Percentiles rank a stretch among this genome's conserved stretches.
These are phyloP conservation scores for Xerus rutilus DNA, from an alignment of 2,797 vertebrate species.

Conservation along the genomic window DNA sequence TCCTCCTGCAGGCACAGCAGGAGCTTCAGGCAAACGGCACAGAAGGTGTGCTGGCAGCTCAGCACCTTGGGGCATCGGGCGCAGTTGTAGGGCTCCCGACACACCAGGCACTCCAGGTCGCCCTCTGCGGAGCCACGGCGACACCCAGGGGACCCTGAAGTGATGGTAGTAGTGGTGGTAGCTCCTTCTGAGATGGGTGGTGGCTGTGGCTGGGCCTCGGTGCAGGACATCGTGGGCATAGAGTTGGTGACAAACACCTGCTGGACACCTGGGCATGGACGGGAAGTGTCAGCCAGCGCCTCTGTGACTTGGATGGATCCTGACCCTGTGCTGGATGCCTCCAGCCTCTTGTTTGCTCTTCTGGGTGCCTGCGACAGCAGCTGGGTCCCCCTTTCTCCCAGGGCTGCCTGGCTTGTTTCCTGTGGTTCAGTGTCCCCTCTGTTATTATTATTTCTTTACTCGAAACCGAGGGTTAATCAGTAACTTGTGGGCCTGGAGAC, in stretches of 20 bases:
- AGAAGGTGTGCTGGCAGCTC: constrained; percentile 88
- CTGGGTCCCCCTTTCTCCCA: background rate
- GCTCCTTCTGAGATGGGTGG: accelerated
- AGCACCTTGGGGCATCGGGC: constrained; percentile 86
- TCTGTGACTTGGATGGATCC: background rate
- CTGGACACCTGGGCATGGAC: background rate
- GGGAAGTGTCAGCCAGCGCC: background rate
- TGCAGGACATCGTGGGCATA: background rate
- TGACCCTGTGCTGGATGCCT: background rate
- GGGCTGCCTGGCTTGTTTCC: constrained; percentile 24
- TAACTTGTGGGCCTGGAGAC: constrained; percentile 81
- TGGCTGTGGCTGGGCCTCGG: accelerated
- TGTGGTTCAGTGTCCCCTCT: background rate
- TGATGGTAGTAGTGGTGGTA: accelerated
- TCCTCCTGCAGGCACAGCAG: constrained; percentile 81
- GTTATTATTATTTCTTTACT: constrained; percentile 76
- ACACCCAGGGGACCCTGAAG: accelerated
- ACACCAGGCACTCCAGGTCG: constrained; percentile 88
- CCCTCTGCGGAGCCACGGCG: accelerated
- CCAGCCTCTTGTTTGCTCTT: constrained; percentile 48
- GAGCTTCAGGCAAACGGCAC: constrained; percentile 87
- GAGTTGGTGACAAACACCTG: background rate
- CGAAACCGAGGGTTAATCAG: constrained; percentile 84
- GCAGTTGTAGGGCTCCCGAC: constrained; percentile 87
- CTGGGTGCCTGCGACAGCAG: constrained; percentile 45